Evolutionary conservation across 2,888 invertebrate species (phyloP), one percentile per base, ranked within the genome.

Genomic region (Homarus gammarus): DNA sequence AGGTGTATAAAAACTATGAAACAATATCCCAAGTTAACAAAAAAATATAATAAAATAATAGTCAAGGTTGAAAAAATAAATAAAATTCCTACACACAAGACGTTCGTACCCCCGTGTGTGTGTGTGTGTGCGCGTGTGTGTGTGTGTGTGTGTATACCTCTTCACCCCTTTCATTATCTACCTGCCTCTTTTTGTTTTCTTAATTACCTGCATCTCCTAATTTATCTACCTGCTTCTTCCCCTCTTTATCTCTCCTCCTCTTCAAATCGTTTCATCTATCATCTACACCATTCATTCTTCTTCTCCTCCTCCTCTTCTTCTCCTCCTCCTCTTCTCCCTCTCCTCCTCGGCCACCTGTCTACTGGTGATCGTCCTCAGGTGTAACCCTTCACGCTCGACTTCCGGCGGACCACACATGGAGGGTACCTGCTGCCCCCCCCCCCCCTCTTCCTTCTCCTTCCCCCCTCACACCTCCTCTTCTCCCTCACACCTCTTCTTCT

Each of bases 321-420:
- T 31, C 33, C 33, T 56, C 56, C 38, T 2, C 33, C 1, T 31
- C 31, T 31, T 6, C 31, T 33, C 33, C 72, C 38, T 22, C 72
- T 6, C 27, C 72, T 5, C 72, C 18, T 8, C 72, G 15, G 33
- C 72, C 72, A 36, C 36, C 73, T 73, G 40, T 73, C 15, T 10
- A 2, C 5, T 22, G 0, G 40, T 31, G 12, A 10, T 22, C 18
- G 40, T 12, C 31, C 72, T 10, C 5, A 73, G 38, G 38, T 36
- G 38, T 38, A n/a, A 38, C 73, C 73, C 73, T 40, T 38, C 73
- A 73, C 12, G 22, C 44, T 8, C 1, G 40, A 12, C 73, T 73
- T 73, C 73, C 73, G 73, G 73, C 38, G 73, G 38, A n/a, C 73
- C 38, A 36, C 73, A 38, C 73, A 73, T 18, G 38, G 15, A 22